These are phyloP conservation scores for Tautogolabrus adspersus DNA, from an alignment of 2,113 vertebrate genomes.

Conservation along the genomic window DNA sequence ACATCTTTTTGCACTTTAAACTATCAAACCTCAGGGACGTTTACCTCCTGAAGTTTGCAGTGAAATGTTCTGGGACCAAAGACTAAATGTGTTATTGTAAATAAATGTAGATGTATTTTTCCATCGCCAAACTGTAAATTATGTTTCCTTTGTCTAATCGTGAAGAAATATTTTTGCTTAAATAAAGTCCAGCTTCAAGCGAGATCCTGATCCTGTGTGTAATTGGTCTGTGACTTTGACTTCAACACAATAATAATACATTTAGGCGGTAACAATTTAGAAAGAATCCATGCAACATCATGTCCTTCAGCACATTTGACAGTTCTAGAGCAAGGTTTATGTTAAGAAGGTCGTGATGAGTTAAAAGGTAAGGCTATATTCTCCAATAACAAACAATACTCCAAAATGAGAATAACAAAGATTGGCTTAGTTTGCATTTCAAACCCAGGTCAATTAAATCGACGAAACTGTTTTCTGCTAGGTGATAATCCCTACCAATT, in stretches of 20 bases:
- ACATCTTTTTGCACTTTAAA: constrained; percentile 78
- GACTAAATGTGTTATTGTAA: constrained; percentile 75
- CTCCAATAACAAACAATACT: background rate
- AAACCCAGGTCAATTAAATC: background rate
- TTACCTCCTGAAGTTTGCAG: constrained; percentile 62
- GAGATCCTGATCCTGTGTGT: background rate
- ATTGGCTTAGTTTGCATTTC: constrained; percentile 8
- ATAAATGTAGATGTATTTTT: constrained; percentile 83
- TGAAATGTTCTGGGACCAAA: constrained; percentile 73
- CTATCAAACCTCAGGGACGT: constrained; percentile 61
- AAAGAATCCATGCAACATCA: too few relatives aligned
- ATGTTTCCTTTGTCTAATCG: constrained; percentile 75
- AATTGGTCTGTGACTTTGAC: background rate
- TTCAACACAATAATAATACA: background rate
- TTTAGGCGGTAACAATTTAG: too few relatives aligned
- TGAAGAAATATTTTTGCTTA: constrained; percentile 81
- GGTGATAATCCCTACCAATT: background rate
- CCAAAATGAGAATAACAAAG: background rate
- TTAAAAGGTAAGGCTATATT: background rate
- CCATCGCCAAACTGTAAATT: constrained; percentile 82
- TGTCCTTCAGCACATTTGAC: background rate
- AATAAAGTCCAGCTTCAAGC: constrained; percentile 76
- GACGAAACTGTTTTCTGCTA: background rate
- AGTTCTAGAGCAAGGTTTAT: background rate
- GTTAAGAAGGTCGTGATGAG: too few relatives aligned